phyloP scores from a whole-genome alignment of 2,113 vertebrate genomes.

The Panurus biarmicus region DNA sequence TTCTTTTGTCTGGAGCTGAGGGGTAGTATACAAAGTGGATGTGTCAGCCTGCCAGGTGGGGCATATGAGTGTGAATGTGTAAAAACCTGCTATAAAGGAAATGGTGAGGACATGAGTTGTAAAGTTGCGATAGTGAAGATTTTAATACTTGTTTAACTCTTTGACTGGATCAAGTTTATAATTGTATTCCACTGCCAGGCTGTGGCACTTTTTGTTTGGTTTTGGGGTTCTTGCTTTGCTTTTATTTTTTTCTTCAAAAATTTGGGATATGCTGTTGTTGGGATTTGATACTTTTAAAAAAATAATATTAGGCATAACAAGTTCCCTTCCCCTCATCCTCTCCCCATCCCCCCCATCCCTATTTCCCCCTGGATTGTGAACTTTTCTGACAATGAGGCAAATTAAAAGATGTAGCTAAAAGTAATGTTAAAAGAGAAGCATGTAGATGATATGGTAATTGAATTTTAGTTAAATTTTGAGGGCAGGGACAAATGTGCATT shows the following conservation, averaged over 20 bases:
- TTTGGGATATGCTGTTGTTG: rapidly evolving
- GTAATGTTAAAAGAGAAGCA: background rate
- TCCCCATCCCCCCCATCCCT: no score
- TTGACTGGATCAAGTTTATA: background rate
- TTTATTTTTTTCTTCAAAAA: background rate
- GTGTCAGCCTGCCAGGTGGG: background rate
- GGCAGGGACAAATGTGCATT: background rate
- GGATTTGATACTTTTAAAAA: background rate
- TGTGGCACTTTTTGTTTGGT: background rate
- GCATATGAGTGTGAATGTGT: background rate
- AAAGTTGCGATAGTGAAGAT: background rate
- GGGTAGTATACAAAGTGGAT: background rate
- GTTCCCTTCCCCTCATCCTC: rapidly evolving
- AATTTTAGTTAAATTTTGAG: background rate
- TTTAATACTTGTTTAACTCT: background rate
- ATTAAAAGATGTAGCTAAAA: background rate
- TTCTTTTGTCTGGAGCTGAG: background rate
- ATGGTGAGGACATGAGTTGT: background rate
- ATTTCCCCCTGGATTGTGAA: rapidly evolving
- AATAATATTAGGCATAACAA: background rate
- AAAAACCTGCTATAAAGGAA: background rate
- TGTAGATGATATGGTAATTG: background rate
- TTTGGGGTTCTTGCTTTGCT: background rate
- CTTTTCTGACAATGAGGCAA: background rate
- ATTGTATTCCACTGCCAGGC: background rate